Base-by-base conservation (phyloP, 2,113 vertebrate species). In the Misgurnus mizolepis region DNA sequence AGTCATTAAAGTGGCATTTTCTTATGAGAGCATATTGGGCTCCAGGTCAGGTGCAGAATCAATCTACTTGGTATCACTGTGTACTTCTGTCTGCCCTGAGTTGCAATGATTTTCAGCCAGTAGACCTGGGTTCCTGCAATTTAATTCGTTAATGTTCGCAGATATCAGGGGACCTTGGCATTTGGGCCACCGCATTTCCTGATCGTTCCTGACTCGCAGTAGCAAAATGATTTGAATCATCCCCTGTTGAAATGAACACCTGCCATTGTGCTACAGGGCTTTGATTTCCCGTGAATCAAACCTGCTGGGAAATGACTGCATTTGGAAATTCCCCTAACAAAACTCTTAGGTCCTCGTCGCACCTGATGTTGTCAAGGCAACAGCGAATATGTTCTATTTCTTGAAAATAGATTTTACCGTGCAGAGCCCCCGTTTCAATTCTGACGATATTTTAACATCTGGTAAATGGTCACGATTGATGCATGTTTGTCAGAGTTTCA, bases 321-420 rank as follows among this genome's bases (percentile, higher is more conserved):
- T 53, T 77, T 77, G 62, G 34, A 77, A 77, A 77, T 77, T 55
- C 75, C 47, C 62, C 41, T 55, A 77, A 55, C 62, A 77, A 66
- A 77, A 66, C 75, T 77, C 62, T 76, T 40, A 66, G 61, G 75
- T 65, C 62, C 45, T 64, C 62, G 11, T 22, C 78, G 65, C 68
- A 74, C 72, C 76, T 82, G 65, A 87, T 79, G 88, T 90, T 69
- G 27, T 84, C 88, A 84, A 84, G 86, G 87, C 64, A 89, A 88
- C 89, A 71, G 11, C 84, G 79, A n/a, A 53, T 84, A 72, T 84
- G 67, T 84, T 73, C 79, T 74, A 81, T 79, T 80, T 72, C 74
- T 69, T 62, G 58, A 49, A 43, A 14, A 61, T 15, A 61, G 71
- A 45, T 73, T 61, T 17, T 17, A n/a, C 60, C 43, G 17, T 9